Evolutionary conservation across 2,888 invertebrate species (phyloP).

Genomic region (Rhyacophila evoluta): DNA sequence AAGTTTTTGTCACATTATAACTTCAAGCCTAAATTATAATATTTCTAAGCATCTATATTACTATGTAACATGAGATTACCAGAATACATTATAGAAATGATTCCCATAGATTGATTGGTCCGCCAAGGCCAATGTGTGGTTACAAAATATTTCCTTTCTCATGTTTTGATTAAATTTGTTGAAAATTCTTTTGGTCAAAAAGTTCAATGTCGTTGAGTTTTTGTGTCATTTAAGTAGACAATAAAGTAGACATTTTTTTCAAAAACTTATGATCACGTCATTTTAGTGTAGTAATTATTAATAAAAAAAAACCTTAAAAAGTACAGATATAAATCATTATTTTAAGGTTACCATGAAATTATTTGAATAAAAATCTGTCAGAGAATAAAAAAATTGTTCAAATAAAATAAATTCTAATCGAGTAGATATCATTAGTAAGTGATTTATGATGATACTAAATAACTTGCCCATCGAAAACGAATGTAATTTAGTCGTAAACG

Average conservation of each 20-base stretch:
- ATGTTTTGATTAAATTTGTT: background rate
- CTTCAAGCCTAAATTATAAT: no score
- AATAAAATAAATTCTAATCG: no score
- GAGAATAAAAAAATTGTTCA: no score
- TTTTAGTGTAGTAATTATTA: background rate
- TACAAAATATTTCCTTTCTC: background rate
- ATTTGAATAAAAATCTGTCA: no score
- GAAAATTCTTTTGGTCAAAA: conserved; percentile 8
- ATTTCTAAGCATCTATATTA: background rate
- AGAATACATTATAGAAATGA: background rate
- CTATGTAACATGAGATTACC: conserved; percentile 26
- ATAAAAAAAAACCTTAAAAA: no score
- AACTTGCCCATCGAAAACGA: no score
- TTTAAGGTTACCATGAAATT: no score
- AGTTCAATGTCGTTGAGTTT: background rate
- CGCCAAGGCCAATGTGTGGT: background rate
- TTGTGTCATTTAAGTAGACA: background rate
- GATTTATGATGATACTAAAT: no score
- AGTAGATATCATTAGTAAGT: no score
- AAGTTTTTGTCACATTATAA: no score
- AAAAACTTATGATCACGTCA: background rate
- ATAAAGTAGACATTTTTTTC: background rate
- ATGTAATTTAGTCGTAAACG: no score
- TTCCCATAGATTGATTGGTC: background rate
- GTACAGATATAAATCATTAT: no score